Evolutionary conservation across 1,140 invertebrate species (phyloP).

Genomic region (Limonius californicus): DNA sequence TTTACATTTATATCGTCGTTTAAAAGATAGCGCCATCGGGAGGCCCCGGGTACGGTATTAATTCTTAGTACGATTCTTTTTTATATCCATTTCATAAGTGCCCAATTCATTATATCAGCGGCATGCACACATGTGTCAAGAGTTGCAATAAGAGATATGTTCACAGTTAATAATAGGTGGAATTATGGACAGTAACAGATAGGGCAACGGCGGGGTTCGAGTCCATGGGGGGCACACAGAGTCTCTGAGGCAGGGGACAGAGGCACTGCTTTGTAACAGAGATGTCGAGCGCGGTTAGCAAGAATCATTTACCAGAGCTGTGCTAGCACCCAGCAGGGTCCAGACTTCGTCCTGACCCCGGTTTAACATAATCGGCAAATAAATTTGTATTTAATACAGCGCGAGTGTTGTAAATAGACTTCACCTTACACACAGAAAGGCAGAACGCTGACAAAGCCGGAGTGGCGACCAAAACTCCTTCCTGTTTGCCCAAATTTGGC

Average conservation of each 20-base stretch:
- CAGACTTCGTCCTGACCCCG: slow-evolving; percentile 3
- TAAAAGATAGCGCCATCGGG: background rate
- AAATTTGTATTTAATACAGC: slow-evolving; percentile 6
- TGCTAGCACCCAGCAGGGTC: slow-evolving; percentile 2
- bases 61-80: background rate
- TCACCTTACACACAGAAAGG: too few relatives aligned
- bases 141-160: slow-evolving; percentile 17
- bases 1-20: background rate
- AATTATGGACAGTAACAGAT: slow-evolving; percentile 26
- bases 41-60: background rate
- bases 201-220: slow-evolving; percentile 8
- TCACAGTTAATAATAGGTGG: slow-evolving; percentile 27
- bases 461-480: too few relatives aligned
- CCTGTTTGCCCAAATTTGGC: too few relatives aligned
- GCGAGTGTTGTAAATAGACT: background rate
- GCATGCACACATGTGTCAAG: slow-evolving; percentile 8
- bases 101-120: slow-evolving; percentile 13
- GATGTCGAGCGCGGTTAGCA: slow-evolving; percentile 9
- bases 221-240: background rate
- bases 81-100: slow-evolving; percentile 1
- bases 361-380: slow-evolving; percentile 12
- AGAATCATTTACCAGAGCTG: slow-evolving; percentile 3
- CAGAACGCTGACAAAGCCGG: too few relatives aligned
- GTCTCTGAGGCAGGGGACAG: background rate
- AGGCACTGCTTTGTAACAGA: slow-evolving; percentile 8